Evolutionary conservation across 1,140 invertebrate species (phyloP), one percentile per base, ranked within the genome.

Genomic region (Steinernema khuongi): DNA sequence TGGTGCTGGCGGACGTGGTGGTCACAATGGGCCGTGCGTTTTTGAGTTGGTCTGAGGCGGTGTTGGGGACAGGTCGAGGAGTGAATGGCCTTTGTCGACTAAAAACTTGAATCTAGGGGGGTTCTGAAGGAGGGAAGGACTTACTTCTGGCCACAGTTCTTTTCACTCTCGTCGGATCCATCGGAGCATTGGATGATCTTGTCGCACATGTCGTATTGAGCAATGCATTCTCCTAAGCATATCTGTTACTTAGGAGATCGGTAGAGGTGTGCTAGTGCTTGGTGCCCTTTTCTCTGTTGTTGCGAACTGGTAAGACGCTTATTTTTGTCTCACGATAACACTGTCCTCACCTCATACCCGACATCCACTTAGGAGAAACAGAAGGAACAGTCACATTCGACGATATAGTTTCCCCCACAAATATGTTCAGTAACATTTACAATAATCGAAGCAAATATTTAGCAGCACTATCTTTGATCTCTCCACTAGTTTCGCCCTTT

Each of bases 141-240:
- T 67, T 32, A 29, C 30, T 31, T 22, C 29, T 75, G 4, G 17
- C 68, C 72, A 68, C 76, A 77, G 31, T 71, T 75, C 76, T 73
- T 74, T 41, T 94, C 93, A 83, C 76, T 74, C 50, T 95, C 93
- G 83, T 94, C 93, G 83, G 92, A 94, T 74, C 90, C 92, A 88
- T 96, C 94, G 1, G 91, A 88, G 87, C 94, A 97, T 85, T 97
- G 93, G 14, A 92, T 90, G 73, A 95, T 93, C 30, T 93, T 93
- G 87, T 97, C 93, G 83, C 95, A 97, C 0, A 92, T 92, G 85
- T 97, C 95, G 85, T 96, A 95, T 77, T 94, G 91, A 0, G 93
- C 93, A 77, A 97, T 94, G 82, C 94, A 97, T 85, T 96, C 94
- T 29, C 90, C 90, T 60, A 22, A 60, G 26, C 14, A 41, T 41